phyloP scores from a whole-genome alignment of 2,888 invertebrate genomes.

The Drosophila demipolita region DNA sequence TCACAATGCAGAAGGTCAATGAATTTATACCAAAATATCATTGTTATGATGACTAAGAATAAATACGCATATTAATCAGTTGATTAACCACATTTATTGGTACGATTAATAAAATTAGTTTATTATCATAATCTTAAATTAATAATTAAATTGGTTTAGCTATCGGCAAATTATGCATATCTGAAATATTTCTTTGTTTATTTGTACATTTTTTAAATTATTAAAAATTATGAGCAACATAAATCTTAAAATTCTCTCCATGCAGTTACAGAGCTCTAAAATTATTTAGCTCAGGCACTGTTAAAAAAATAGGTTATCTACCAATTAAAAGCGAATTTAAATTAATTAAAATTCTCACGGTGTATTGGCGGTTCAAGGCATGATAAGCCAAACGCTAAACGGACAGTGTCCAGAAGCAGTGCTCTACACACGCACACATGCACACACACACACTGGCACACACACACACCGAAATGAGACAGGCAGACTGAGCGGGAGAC shows the following conservation, averaged over 20 bases:
- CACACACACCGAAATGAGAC: neutral
- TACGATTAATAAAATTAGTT: neutral
- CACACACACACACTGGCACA: neutral
- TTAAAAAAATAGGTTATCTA: conserved; percentile 40
- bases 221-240: neutral
- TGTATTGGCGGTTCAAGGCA: conserved; percentile 70
- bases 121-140: neutral
- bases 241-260: neutral
- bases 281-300: conserved; percentile 33
- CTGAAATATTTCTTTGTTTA: neutral
- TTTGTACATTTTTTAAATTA: neutral
- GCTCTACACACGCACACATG: conserved; percentile 9
- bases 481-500: conserved; percentile 21
- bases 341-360: conserved; percentile 70
- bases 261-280: neutral
- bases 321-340: conserved; percentile 43
- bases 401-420: conserved; percentile 33
- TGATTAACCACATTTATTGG: neutral
- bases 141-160: neutral
- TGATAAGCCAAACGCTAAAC: conserved; percentile 69
- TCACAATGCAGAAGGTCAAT: conserved; percentile 42
- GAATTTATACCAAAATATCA: conserved; percentile 24
- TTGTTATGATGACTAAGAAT: conserved; percentile 30
- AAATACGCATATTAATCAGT: neutral
- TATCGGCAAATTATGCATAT: neutral